phyloP scores from a whole-genome alignment of 2,113 vertebrate genomes.

The Raphicerus campestris region DNA sequence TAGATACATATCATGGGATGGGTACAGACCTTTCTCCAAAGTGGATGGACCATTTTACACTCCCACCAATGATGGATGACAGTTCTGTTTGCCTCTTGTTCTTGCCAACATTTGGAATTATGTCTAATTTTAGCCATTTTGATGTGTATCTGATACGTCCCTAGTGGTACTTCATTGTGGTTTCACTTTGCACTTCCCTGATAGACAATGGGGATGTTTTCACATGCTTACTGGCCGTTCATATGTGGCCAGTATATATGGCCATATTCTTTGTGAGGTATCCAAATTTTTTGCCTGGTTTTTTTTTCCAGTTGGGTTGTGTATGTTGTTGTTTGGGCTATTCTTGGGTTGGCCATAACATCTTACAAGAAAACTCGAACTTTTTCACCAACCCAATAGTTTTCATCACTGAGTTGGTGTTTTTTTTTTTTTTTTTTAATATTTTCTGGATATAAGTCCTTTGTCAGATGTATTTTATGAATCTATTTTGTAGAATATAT shows the following conservation, averaged over 20 bases:
- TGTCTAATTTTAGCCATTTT: background rate
- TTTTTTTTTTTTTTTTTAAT: background rate
- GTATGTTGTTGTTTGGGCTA: background rate
- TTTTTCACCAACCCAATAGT: background rate
- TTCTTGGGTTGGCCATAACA: background rate
- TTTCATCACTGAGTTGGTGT: background rate
- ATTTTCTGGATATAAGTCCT: background rate
- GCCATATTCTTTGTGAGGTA: background rate
- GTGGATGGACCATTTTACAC: background rate
- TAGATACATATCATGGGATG: background rate
- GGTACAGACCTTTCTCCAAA: background rate
- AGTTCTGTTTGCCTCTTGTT: background rate
- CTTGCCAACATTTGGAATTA: background rate
- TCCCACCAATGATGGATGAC: background rate
- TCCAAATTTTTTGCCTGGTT: background rate
- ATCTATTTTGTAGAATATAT: background rate
- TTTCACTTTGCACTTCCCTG: background rate
- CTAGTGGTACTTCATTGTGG: background rate
- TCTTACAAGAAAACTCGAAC: background rate
- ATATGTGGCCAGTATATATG: background rate
- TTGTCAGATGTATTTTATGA: background rate
- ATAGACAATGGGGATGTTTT: background rate
- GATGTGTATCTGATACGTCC: background rate
- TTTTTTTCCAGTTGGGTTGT: background rate
- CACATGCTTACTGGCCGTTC: background rate